Percentiles rank a stretch among this genome's conserved stretches.
Conservation (phyloP, 1,140 invertebrate genomes). For the Cydia splendana region DNA sequence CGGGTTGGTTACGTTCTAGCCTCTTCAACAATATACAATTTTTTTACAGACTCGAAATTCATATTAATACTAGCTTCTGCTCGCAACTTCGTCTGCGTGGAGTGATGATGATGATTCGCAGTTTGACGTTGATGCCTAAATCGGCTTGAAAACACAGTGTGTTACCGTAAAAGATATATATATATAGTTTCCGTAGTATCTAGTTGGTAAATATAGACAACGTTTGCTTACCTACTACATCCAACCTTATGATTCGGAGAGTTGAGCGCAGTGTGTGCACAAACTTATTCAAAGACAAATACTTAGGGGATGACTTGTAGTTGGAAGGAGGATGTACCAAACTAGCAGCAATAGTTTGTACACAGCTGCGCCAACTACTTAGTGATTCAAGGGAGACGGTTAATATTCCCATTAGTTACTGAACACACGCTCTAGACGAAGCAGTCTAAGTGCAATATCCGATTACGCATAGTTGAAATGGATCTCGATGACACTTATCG, state of each 20-base stretch:
- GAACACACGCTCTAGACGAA: not conserved
- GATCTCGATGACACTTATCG: not conserved
- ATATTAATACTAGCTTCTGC: too few species aligned
- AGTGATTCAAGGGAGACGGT: not conserved
- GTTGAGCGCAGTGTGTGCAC: constrained; percentile 8
- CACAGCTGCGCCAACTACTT: constrained; percentile 14
- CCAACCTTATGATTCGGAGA: not conserved
- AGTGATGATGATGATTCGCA: too few species aligned
- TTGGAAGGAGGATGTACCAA: constrained; percentile 35
- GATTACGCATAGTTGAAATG: not conserved
- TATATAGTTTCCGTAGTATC: not conserved
- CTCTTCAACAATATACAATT: too few species aligned
- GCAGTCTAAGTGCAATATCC: not conserved
- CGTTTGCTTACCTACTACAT: not conserved
- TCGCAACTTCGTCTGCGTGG: too few species aligned
- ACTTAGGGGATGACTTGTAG: constrained; percentile 47
- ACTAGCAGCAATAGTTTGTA: constrained; percentile 12
- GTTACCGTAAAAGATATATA: too few species aligned
- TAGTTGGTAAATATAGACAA: not conserved
- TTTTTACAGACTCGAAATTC: too few species aligned
- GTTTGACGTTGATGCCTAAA: too few species aligned
- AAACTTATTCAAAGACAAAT: constrained; percentile 59
- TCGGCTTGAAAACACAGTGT: too few species aligned
- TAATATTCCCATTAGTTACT: not conserved
- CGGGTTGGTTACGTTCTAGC: too few species aligned